phyloP scores from a whole-genome alignment of 2,113 vertebrate species.

The Grantiella picta region DNA sequence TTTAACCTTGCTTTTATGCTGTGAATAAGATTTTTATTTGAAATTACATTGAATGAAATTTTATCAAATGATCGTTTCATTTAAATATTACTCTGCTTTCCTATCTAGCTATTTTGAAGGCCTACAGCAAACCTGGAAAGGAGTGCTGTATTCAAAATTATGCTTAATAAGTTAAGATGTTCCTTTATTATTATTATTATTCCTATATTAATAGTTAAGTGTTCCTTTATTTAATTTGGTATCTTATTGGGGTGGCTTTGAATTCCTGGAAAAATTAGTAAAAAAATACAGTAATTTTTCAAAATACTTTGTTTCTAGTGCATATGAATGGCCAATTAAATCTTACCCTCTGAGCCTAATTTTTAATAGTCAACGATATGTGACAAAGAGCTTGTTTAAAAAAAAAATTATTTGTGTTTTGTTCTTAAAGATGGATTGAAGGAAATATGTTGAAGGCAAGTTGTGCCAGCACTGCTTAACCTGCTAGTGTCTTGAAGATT shows the following conservation, averaged over 20 bases:
- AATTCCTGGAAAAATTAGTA: background rate
- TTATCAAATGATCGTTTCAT: background rate
- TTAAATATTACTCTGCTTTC: background rate
- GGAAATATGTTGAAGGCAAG: background rate
- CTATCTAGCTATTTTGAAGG: background rate
- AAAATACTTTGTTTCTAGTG: background rate
- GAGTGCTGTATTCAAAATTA: background rate
- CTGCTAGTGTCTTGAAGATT: constrained; percentile 14
- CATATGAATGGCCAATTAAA: background rate
- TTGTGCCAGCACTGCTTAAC: background rate
- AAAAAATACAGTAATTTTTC: background rate
- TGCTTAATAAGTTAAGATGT: background rate
- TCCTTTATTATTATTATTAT: too few species aligned
- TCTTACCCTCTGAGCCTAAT: background rate
- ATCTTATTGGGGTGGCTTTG: background rate
- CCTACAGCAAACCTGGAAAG: background rate
- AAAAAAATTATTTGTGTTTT: background rate
- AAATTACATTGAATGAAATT: background rate
- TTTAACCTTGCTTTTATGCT: background rate
- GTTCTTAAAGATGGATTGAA: background rate
- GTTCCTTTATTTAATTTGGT: background rate
- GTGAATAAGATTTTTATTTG: background rate
- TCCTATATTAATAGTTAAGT: background rate
- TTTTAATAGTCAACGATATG: background rate
- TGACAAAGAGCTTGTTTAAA: background rate